Conservation (phyloP, 2,888 invertebrate genomes). For the Seira sanloemensis region DNA sequence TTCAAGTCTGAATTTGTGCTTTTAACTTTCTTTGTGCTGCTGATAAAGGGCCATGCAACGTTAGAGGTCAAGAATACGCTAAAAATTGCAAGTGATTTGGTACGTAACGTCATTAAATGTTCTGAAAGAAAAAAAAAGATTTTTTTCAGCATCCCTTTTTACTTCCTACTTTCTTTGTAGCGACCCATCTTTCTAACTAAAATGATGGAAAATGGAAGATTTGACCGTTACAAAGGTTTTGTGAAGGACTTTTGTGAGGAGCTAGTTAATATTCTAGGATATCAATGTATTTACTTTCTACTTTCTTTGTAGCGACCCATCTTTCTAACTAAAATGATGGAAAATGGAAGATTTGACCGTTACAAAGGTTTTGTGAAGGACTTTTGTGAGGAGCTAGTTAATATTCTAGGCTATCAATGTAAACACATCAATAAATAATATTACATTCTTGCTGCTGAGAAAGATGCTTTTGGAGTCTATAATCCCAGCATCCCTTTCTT, state of each 20-base stretch:
- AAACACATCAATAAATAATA: background rate
- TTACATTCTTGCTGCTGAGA: background rate
- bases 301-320: slow-evolving; percentile 3
- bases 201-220: slow-evolving; percentile 24
- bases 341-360: slow-evolving; percentile 18
- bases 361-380: slow-evolving; percentile 45
- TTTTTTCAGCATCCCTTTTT: no score
- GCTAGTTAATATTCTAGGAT: slow-evolving; percentile 30
- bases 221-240: slow-evolving; percentile 31
- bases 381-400: slow-evolving; percentile 32
- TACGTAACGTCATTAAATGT: no score
- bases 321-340: slow-evolving; percentile 11
- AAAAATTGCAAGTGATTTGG: slow-evolving; percentile 31
- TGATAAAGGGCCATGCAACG: background rate
- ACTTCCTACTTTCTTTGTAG: no score
- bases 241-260: slow-evolving; percentile 40
- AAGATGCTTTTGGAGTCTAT: background rate
- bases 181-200: slow-evolving; percentile 7
- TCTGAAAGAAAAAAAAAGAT: no score
- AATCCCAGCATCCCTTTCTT: background rate
- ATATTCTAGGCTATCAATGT: slow-evolving; percentile 37
- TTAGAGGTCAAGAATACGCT: slow-evolving; percentile 21
- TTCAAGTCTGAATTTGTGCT: no score
- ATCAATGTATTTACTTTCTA: slow-evolving; percentile 42
- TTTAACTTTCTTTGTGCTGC: no score